phyloP scores from a whole-genome alignment of 1,140 invertebrate species.

The Patella vulgata region DNA sequence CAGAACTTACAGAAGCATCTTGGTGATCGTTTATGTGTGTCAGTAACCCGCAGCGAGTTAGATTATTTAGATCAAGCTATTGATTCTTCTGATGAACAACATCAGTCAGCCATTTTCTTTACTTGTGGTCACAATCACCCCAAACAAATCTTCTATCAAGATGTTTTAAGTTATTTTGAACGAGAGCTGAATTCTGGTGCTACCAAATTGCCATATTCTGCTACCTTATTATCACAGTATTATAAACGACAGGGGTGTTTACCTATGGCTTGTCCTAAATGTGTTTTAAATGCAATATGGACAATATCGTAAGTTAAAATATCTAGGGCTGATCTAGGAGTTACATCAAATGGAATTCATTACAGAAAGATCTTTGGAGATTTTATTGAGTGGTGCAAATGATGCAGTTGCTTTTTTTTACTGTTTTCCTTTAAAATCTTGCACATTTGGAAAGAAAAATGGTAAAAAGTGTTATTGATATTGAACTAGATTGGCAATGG shows the following conservation, averaged over 20 bases:
- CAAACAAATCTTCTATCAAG: slow-evolving; percentile 29
- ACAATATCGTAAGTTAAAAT: slow-evolving; percentile 1
- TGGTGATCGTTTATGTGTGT: slow-evolving; percentile 21
- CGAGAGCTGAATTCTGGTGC: slow-evolving; percentile 25
- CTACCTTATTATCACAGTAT: slow-evolving; percentile 34
- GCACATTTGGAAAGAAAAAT: no score
- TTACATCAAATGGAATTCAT: no score
- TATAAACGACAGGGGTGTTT: slow-evolving; percentile 30
- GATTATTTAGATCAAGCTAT: slow-evolving; percentile 23
- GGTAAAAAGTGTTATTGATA: no score
- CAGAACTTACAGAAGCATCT: slow-evolving; percentile 34
- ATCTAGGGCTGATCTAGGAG: no score
- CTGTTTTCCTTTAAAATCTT: no score
- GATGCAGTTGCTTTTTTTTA: no score
- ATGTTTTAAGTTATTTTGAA: slow-evolving; percentile 34
- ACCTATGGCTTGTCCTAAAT: slow-evolving; percentile 46
- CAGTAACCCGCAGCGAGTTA: slow-evolving; percentile 26
- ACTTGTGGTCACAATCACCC: slow-evolving; percentile 50
- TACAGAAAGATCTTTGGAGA: no score
- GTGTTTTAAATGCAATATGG: slow-evolving; percentile 38
- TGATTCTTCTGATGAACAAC: neutral
- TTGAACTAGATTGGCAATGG: no score
- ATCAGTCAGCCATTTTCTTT: slow-evolving; percentile 28
- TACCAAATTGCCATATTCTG: slow-evolving; percentile 31
- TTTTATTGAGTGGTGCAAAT: no score